These are phyloP conservation scores for Onychorhynchus coronatus DNA, from an alignment of 2,113 vertebrate species.

Conservation along the genomic window DNA sequence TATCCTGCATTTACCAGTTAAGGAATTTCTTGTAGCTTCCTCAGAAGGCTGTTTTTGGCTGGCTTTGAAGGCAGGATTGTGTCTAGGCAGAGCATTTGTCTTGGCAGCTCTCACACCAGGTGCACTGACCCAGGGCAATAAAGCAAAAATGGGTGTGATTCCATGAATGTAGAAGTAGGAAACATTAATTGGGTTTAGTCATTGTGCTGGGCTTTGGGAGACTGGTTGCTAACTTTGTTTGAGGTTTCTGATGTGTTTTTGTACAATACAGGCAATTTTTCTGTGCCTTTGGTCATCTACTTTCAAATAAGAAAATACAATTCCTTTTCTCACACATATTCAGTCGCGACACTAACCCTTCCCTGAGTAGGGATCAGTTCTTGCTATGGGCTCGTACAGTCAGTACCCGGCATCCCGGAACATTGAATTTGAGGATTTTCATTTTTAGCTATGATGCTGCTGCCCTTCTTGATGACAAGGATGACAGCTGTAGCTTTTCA, in stretches of 20 bases:
- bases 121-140: not conserved
- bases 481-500: constrained; percentile 14
- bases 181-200: not conserved
- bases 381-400: not conserved
- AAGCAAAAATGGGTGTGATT: not conserved
- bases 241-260: not conserved
- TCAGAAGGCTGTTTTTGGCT: not conserved
- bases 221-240: not conserved
- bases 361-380: not conserved
- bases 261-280: not conserved
- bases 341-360: not conserved
- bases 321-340: not conserved
- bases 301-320: not conserved
- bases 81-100: not conserved
- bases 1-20: not conserved
- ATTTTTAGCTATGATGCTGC: not conserved
- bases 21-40: not conserved
- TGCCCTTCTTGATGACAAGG: not conserved
- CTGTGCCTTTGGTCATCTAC: not conserved
- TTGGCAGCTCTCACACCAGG: not conserved
- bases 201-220: not conserved
- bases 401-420: not conserved
- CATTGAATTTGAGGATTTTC: not conserved
- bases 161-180: not conserved
- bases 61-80: not conserved